Percentiles rank a stretch among this genome's conserved stretches.
phyloP scores from a whole-genome alignment of 2,113 vertebrate species.

The Catagonus wagneri region DNA sequence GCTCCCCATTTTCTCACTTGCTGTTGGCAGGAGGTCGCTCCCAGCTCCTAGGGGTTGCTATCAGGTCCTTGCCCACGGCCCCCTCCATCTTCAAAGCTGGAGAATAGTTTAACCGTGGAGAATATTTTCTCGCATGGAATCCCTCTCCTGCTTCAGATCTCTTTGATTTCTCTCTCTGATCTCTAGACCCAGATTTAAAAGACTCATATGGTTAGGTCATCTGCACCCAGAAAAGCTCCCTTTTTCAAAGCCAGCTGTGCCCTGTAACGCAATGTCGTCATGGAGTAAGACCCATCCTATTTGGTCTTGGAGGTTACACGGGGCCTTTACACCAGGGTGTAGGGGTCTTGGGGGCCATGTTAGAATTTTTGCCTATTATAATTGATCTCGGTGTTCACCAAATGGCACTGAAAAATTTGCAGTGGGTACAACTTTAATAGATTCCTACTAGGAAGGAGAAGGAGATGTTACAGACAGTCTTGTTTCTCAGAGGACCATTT shows the following conservation, averaged over 20 bases:
- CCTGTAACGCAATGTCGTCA: not conserved
- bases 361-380: not conserved
- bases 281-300: not conserved
- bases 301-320: not conserved
- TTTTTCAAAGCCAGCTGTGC: not conserved
- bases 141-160: not conserved
- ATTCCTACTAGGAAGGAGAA: constrained; percentile 62
- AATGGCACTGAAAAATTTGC: constrained; percentile 57
- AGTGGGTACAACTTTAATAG: constrained; percentile 45
- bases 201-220: not conserved
- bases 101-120: not conserved
- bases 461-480: not conserved
- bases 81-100: constrained; percentile 15
- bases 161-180: constrained; percentile 5
- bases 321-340: not conserved
- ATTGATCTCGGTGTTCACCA: constrained; percentile 26
- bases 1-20: not conserved
- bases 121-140: not conserved
- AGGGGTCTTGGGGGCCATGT: not conserved
- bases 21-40: not conserved
- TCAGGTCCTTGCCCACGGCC: not conserved
- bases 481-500: constrained; percentile 65
- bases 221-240: not conserved
- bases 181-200: constrained; percentile 47
- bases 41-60: not conserved